Evolutionary conservation across 2,113 vertebrate species (phyloP), one percentile per base, ranked within the genome.

Genomic region (Ciconia maguari): DNA sequence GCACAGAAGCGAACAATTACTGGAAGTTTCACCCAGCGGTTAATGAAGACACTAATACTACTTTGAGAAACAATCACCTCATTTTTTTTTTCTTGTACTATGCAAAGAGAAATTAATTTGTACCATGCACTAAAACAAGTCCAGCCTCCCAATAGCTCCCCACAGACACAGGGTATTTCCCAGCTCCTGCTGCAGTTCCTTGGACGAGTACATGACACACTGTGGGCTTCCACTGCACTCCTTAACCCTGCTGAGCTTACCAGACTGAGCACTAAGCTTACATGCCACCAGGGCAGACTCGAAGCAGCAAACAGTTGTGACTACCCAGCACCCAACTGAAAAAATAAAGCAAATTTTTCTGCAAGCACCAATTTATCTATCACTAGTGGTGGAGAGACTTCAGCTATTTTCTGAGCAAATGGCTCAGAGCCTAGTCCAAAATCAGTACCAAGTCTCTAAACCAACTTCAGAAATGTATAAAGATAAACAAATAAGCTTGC

Each of bases 1-100:
- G 74, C 49, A 65, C 30, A 90, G 69, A 89, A 87, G 36, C 62
- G 90, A 93, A 95, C 93, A 95, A 96, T 96, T 94, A 87, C 89
- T 91, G 87, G 77, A 97, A 96, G 80, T 87, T 96, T 94, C 83
- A 83, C 83, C 70, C 76, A 92, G 85, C 12, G 2, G 70, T 93
- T 93, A 95, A 89, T 83, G 81, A 93, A 93, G 62, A 91, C 32
- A 94, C 8, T 79, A 93, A 78, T 69, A 91, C 44, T 86, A 83
- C 94, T 94, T 81, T 8, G 12, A 94, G 75, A 95, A 94, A 95
- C 82, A 85, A 87, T 54, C 52, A 52, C 54, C 14, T 79, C 6
- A 10, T 34, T 16, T 49, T 57, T 60, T 49, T 19, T 12, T 38
- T 38, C 69, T 69, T 80, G 57, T 80, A 82, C 41, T 62, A 24